Conservation (phyloP, 2,888 invertebrate species). For the Netelia melanura region DNA sequence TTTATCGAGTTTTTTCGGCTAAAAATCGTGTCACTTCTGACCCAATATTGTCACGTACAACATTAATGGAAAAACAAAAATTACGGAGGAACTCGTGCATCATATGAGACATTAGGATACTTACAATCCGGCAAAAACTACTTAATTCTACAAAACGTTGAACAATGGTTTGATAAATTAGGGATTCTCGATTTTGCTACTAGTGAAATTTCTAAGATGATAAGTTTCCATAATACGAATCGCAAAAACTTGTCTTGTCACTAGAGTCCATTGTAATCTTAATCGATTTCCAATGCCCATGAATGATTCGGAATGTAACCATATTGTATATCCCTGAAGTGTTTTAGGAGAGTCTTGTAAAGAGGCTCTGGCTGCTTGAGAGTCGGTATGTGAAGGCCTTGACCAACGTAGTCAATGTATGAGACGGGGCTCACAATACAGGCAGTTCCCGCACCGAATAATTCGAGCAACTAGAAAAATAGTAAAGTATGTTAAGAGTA, state of each 20-base stretch:
- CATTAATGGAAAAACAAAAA: conserved; percentile 1
- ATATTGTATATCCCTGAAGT: conserved; percentile 95
- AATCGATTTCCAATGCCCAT: conserved; percentile 90
- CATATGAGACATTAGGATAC: not conserved
- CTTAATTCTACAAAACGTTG: not conserved
- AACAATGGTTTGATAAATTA: not conserved
- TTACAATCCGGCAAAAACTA: not conserved
- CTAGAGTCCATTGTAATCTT: conserved; percentile 58
- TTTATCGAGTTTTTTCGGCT: not conserved
- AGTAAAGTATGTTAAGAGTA: not conserved
- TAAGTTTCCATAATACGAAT: not conserved
- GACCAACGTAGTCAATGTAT: conserved; percentile 92
- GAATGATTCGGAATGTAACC: conserved; percentile 92
- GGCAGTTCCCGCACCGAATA: conserved; percentile 99
- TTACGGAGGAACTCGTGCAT: not conserved
- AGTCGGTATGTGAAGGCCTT: conserved; percentile 90
- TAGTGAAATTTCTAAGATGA: conserved; percentile 13
- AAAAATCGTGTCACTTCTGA: not conserved
- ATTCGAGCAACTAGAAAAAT: conserved; percentile 92
- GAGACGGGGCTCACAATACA: conserved; percentile 97
- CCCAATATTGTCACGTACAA: not conserved
- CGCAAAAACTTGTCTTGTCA: not conserved
- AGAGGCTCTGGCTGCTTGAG: conserved; percentile 90
- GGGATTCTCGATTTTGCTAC: not conserved
- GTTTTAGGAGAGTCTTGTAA: conserved; percentile 90